These are phyloP conservation scores for Furcula furcula DNA, from an alignment of 2,888 invertebrate species.

Conservation along the genomic window DNA sequence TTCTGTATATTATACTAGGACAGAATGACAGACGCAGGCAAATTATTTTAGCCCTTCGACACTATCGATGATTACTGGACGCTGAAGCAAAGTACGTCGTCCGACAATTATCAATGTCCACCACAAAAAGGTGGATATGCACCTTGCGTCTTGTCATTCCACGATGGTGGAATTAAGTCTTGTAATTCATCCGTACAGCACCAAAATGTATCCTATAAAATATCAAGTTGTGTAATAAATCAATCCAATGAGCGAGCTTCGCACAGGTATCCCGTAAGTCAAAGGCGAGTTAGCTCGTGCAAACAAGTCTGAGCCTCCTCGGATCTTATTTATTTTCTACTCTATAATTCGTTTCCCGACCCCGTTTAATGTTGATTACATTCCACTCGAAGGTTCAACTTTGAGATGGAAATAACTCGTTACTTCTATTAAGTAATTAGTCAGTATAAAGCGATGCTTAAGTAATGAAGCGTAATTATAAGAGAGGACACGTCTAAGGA, in stretches of 20 bases:
- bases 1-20: no score
- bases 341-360: slow-evolving; percentile 60
- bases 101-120: no score
- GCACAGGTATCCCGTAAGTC: slow-evolving; percentile 19
- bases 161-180: no score
- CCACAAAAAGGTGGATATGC: no score
- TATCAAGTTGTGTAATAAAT: slow-evolving; percentile 14
- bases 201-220: no score
- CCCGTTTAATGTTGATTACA: slow-evolving; percentile 72
- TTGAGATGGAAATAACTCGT: slow-evolving; percentile 77
- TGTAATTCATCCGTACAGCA: no score
- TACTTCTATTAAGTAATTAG: slow-evolving; percentile 81
- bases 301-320: slow-evolving; percentile 35
- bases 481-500: slow-evolving; percentile 78
- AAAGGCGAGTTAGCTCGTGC: slow-evolving; percentile 30
- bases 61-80: no score
- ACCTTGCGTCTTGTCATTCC: no score
- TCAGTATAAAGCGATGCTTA: slow-evolving; percentile 78
- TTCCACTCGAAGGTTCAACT: slow-evolving; percentile 60
- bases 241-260: slow-evolving; percentile 26
- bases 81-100: no score
- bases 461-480: slow-evolving; percentile 80
- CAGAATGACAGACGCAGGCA: no score
- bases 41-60: no score
- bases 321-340: slow-evolving; percentile 61